Conservation (phyloP, 2,113 vertebrate genomes). For the Bufo bufo region DNA sequence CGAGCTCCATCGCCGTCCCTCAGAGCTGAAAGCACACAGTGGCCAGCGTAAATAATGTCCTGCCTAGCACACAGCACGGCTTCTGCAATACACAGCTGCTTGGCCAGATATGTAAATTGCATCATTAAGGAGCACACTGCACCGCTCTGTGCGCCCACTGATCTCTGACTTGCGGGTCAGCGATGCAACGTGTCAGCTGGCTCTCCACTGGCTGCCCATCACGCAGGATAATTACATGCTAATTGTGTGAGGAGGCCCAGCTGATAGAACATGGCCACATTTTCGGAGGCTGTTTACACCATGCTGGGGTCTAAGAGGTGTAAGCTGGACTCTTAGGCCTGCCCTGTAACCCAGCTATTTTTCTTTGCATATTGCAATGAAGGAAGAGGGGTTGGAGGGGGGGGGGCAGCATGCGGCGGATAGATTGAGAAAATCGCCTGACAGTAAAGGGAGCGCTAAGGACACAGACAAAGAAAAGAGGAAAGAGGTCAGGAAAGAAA, state of each 20-base stretch:
- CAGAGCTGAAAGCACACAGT: neutral
- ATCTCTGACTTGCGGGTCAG: slow-evolving; percentile 56
- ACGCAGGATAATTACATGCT: slow-evolving; percentile 55
- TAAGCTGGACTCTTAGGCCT: neutral
- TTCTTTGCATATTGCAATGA: slow-evolving; percentile 5
- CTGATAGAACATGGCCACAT: slow-evolving; percentile 45
- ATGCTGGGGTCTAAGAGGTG: slow-evolving; percentile 42
- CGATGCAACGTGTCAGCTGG: slow-evolving; percentile 54
- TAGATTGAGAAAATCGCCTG: neutral
- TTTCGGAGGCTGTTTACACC: slow-evolving; percentile 50
- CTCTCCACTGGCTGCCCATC: slow-evolving; percentile 53
- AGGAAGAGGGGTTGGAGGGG: neutral
- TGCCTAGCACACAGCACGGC: neutral
- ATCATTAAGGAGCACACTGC: slow-evolving; percentile 48
- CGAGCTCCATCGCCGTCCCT: neutral
- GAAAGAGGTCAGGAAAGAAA: slow-evolving; percentile 53
- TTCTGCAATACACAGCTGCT: slow-evolving; percentile 44
- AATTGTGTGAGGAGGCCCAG: slow-evolving; percentile 56
- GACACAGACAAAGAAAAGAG: slow-evolving; percentile 42
- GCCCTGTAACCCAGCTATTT: slow-evolving; percentile 12
- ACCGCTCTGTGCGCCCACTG: slow-evolving; percentile 41
- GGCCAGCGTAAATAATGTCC: neutral
- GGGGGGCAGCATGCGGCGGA: neutral
- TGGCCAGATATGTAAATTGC: slow-evolving; percentile 52
- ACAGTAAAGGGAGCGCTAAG: slow-evolving; percentile 34